These are phyloP conservation scores for Oncorhynchus tshawytscha DNA, from an alignment of 2,113 vertebrate species.

Conservation along the genomic window DNA sequence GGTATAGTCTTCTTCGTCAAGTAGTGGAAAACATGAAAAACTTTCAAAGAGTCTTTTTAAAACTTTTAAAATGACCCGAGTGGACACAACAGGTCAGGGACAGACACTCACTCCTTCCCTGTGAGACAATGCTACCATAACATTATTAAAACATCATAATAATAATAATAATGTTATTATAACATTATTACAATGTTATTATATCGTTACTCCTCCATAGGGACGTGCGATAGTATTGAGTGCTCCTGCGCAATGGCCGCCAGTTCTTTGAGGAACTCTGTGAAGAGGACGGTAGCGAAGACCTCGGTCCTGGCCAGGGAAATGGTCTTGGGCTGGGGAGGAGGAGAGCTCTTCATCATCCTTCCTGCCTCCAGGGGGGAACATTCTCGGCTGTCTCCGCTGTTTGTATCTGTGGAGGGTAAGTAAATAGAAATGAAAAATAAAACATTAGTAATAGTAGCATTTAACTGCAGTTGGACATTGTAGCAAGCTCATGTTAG, in stretches of 20 bases:
- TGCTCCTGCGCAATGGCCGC: conserved; percentile 94
- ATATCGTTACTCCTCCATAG: conserved; percentile 76
- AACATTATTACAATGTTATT: conserved; percentile 13
- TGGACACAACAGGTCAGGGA: background rate
- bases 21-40: conserved; percentile 72
- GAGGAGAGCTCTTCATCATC: conserved; percentile 63
- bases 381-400: conserved; percentile 50
- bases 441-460: background rate
- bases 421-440: background rate
- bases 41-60: conserved; percentile 42
- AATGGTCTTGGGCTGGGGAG: conserved; percentile 75
- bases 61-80: background rate
- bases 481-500: too few species aligned
- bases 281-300: conserved; percentile 89
- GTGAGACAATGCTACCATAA: too few species aligned
- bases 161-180: background rate
- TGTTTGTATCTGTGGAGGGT: conserved; percentile 50
- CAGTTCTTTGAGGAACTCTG: conserved; percentile 96
- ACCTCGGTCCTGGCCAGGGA: conserved; percentile 79
- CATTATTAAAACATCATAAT: background rate
- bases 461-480: too few species aligned
- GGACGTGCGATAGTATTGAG: conserved; percentile 85
- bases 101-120: background rate
- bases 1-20: conserved; percentile 66
- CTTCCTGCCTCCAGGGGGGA: conserved; percentile 57